These are phyloP conservation scores for Therioaphis trifolii DNA, from an alignment of 2,888 invertebrate genomes.

Conservation along the genomic window DNA sequence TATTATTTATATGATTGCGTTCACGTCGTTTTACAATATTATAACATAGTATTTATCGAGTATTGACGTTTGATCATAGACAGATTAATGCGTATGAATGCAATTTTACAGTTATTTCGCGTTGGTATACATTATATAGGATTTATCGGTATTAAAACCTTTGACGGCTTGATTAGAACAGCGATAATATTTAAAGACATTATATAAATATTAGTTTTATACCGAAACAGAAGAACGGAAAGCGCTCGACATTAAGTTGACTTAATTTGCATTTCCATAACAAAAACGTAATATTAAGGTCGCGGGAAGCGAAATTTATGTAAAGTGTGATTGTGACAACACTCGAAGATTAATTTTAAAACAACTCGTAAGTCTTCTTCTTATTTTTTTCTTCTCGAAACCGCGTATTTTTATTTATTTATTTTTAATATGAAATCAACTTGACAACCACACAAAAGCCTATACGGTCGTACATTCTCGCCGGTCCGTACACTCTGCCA, in stretches of 20 bases:
- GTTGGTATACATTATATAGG: no score
- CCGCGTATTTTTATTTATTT: not conserved
- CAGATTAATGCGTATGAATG: no score
- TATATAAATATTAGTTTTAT: not conserved
- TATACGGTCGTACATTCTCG: slow-evolving; percentile 7
- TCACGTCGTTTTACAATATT: no score
- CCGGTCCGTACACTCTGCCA: not conserved
- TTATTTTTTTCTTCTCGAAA: no score
- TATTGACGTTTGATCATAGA: no score
- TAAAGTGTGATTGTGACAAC: slow-evolving; percentile 19
- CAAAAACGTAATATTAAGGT: not conserved
- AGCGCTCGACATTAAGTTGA: not conserved
- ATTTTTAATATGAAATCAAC: slow-evolving; percentile 12
- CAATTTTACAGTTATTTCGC: no score
- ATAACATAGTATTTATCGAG: not conserved
- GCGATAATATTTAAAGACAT: not conserved
- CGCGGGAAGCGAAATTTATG: not conserved
- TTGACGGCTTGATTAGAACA: no score
- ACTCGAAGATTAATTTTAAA: slow-evolving; percentile 12
- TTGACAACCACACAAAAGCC: not conserved
- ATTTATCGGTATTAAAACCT: no score
- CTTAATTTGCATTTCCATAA: slow-evolving; percentile 19
- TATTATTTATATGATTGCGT: no score
- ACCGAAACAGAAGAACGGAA: not conserved
- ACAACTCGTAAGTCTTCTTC: slow-evolving; percentile 20